Base-by-base conservation (phyloP, 1,140 invertebrate species). In the Orius insidiosus region DNA sequence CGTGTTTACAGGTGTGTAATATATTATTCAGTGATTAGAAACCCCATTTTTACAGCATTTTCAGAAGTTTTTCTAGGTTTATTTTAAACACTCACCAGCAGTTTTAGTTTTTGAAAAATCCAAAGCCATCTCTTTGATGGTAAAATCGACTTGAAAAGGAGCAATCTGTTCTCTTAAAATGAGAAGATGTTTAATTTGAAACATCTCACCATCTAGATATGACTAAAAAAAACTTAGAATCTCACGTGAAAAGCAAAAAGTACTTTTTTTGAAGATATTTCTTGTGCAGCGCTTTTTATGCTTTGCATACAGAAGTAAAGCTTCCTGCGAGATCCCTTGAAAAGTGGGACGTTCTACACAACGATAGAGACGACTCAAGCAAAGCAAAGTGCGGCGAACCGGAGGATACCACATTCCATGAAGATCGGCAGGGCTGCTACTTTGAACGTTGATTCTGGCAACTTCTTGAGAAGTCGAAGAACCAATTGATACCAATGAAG, bases 371-470 rank as follows among this genome's bases (percentile, higher is more conserved):
- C 96, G 80, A 0, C 92, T 96, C 1, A 98, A 65, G 57, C 92
- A 97, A 16, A 97, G 84, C 6, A 99, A 63, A 0, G 94, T 95
- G 41, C 95, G 67, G 10, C 94, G 69, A 0, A 98, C 89, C 0
- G 88, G 94, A 0, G 95, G 95, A 68, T 97, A 98, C 95, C 95
- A 99, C 90, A 98, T 95, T 1, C 94, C 95, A 65, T 98, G 95
- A 6, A 97, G 66, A 69, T 98, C 94, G 15, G 93, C 92, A 0
- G 90, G 87, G 44, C 47, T 49, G 9, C 32, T 44, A 8, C 18
- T 32, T 18, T 10, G 32, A 14, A 6, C 37, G 15, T 67, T 75
- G 34, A 77, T 72, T 39, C 65, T 65, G 8, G 72, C 72, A 1
- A 76, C 74, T 62, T 80, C 77, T 60, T 76, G 73, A 33, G 64